Base-by-base conservation (phyloP, 2,797 vertebrate genomes). In the Artibeus jamaicensis region DNA sequence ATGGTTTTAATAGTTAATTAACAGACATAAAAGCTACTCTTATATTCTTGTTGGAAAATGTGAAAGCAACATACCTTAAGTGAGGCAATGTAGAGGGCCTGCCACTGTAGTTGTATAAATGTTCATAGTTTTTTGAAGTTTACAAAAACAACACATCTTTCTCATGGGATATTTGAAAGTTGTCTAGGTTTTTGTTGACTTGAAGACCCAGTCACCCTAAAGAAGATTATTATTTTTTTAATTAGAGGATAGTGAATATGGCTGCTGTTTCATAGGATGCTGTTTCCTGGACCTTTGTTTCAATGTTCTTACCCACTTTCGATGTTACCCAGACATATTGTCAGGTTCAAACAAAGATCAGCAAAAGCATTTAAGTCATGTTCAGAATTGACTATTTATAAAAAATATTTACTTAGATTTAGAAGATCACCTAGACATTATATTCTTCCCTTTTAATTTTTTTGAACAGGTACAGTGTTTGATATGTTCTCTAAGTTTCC, bases 51-150 rank as follows among this genome's bases (percentile, higher is more conserved):
- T 67, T 86, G 59, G 62, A 93, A 94, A 91, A 86, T 11, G 24
- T 94, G 59, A 82, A 95, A 85, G 34, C 71, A 88, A 88, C 90
- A 85, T 83, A 82, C 48, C 34, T 89, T 95, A 37, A 9, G 7
- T 85, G 68, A 94, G 42, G 88, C 88, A 37, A 76, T 48, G 5
- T 67, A 86, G 2, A 94, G 29, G 2, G 1, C 1, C 26, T 83
- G 26, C 18, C 67, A 42, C 19, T 68, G 12, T 32, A 93, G 21
- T 70, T 9, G 74, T 76, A 77, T 24, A 95, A 74, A 76, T 44
- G n/a, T 48, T 50, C 10, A 32, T 70, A 83, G 48, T 14, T 57
- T 92, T 95, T 65, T 21, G 21, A 24, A n/a, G 6, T 37, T 91
- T 73, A 70, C 6, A 18, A 77, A 89, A 94, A 53, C 9, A 59